phyloP scores from a whole-genome alignment of 1,140 invertebrate species.

The Catajapyx aquilonaris region DNA sequence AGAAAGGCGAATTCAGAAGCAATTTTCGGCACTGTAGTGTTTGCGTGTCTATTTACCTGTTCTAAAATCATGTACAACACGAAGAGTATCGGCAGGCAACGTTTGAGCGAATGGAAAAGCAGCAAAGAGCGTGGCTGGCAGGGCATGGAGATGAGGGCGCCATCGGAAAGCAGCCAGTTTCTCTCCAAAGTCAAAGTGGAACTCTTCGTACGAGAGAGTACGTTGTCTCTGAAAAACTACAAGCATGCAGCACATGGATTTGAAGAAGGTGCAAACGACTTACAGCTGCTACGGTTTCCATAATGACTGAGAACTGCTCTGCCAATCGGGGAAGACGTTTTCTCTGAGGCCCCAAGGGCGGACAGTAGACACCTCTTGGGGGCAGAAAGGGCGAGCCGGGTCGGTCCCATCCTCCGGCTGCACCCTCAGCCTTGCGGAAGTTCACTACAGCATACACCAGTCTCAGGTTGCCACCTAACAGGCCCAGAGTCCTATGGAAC shows the following conservation, averaged over 20 bases:
- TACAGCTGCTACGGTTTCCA: conserved; percentile 14
- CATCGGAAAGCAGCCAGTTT: conserved; percentile 13
- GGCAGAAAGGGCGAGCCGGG: conserved; percentile 5
- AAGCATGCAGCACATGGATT: background rate
- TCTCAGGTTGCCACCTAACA: background rate
- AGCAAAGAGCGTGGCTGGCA: conserved; percentile 9
- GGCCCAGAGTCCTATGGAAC: background rate
- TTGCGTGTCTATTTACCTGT: conserved; percentile 11
- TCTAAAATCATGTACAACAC: conserved; percentile 15
- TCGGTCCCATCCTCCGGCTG: conserved; percentile 8
- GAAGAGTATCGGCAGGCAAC: conserved; percentile 9
- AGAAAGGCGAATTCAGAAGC: conserved; percentile 1
- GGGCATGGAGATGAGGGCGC: conserved; percentile 11
- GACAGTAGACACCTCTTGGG: conserved; percentile 12
- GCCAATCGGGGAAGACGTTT: conserved; percentile 11
- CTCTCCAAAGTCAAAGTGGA: conserved; percentile 12
- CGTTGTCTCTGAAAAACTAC: conserved; percentile 8
- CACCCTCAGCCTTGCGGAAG: conserved; percentile 1
- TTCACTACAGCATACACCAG: conserved; percentile 8
- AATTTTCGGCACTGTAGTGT: conserved; percentile 3
- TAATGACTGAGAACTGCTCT: conserved; percentile 14
- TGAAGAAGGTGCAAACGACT: background rate
- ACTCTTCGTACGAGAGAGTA: conserved; percentile 13
- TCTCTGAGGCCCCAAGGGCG: conserved; percentile 7
- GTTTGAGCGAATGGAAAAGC: conserved; percentile 8